Evolutionary conservation across 2,113 vertebrate species (phyloP), one percentile per base, ranked within the genome.

Genomic region (Vulpes lagopus): DNA sequence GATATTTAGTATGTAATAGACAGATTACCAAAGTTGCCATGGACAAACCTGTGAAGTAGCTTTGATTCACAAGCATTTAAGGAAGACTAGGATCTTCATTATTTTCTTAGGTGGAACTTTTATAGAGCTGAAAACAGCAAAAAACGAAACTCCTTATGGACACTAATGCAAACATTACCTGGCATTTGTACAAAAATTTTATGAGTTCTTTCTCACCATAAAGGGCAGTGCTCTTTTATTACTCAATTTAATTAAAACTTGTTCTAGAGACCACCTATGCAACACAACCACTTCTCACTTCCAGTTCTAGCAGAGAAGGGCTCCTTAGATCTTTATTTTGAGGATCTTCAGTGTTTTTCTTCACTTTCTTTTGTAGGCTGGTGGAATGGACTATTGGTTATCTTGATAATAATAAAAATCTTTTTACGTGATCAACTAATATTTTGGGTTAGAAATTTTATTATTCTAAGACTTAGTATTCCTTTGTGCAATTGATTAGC

Each of bases 201-300:
- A 98, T 94, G 95, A 98, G 94, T 91, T 97, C 73, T 97, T 98
- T 98, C 97, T 98, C 96, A 98, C 98, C 91, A 96, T 97, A 97
- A 98, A 98, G 74, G 62, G 96, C 90, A 98, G 59, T 90, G 62
- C 12, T 86, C 97, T 97, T 98, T 99, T 98, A 98, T 27, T 81
- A 51, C 94, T 71, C n/a, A 8, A 91, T 94, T 98, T 97, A 98
- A 98, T 96, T 97, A 97, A 98, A 98, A 95, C 80, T 93, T 88
- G 35, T 97, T 97, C 43, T 89, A 87, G 97, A 98, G 96, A 97
- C 97, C 98, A 98, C 98, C 97, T 98, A 92, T 96, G 96, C 84
- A 96, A 94, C 0, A 35, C 9, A 76, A 91, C 15, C 11, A 84
- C 69, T 95, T 91, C 49, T 93, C 30, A 94, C 71, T 90, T 74